Conservation (phyloP, 2,797 vertebrate genomes). For the Ispidina picta region DNA sequence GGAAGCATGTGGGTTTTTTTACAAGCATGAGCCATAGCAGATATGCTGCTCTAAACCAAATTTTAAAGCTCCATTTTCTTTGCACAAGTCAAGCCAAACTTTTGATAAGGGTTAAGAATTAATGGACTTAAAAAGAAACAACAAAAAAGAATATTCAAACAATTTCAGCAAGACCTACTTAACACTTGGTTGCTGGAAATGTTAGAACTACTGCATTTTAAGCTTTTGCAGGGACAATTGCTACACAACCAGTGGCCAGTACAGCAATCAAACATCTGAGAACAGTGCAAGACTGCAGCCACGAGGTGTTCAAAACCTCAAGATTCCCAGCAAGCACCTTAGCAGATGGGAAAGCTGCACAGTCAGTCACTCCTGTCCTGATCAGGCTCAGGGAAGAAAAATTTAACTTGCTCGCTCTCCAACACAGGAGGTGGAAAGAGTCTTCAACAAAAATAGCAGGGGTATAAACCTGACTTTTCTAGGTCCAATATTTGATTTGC, state of each 20-base stretch:
- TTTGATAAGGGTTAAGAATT: not conserved
- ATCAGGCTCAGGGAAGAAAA: not conserved
- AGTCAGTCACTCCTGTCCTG: not conserved
- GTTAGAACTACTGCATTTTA: not conserved
- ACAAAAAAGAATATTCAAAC: not conserved
- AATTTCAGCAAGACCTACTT: not conserved
- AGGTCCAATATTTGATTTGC: not conserved
- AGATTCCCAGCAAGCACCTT: not conserved
- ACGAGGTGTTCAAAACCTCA: not conserved
- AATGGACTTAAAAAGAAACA: not conserved
- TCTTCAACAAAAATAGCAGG: constrained; percentile 42
- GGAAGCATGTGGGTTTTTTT: not conserved
- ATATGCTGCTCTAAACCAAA: not conserved
- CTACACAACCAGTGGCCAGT: not conserved
- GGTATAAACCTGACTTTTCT: constrained; percentile 32
- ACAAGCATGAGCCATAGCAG: not conserved
- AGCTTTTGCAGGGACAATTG: not conserved
- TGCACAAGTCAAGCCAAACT: not conserved
- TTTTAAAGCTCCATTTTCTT: not conserved
- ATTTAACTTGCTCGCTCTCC: not conserved
- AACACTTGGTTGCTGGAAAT: not conserved
- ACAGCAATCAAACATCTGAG: not conserved
- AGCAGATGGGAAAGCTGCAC: not conserved
- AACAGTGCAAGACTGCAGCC: not conserved
- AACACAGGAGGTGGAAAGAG: not conserved